phyloP scores from a whole-genome alignment of 2,113 vertebrate species.

The Dryoscopus gambensis region DNA sequence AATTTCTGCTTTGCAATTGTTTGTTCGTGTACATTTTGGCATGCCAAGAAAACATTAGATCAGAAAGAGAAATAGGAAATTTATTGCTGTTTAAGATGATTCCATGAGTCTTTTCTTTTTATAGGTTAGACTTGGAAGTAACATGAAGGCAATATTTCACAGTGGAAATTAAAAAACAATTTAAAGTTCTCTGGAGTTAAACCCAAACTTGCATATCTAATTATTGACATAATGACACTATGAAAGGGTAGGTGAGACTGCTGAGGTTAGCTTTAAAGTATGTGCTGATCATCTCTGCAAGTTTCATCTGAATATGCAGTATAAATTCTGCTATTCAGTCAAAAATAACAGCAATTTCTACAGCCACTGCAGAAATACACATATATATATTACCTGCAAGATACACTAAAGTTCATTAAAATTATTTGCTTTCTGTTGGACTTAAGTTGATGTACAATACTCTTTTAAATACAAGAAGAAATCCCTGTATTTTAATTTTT shows the following conservation, averaged over 20 bases:
- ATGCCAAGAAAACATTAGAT: neutral
- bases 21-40: neutral
- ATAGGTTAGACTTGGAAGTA: neutral
- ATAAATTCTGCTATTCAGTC: neutral
- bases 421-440: neutral
- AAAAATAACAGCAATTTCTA: neutral
- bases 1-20: neutral
- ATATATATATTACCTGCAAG: neutral
- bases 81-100: neutral
- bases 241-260: neutral
- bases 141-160: neutral
- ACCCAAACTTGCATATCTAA: neutral
- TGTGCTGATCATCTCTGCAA: neutral
- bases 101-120: neutral
- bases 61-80: neutral
- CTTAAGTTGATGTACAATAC: neutral
- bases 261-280: neutral
- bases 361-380: neutral
- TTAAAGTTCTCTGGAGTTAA: neutral
- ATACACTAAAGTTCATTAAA: neutral
- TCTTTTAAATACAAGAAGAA: neutral
- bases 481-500: neutral
- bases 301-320: neutral
- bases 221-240: neutral
- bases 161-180: neutral